Evolutionary conservation across 2,113 vertebrate genomes (phyloP).

Genomic region (Poeciliopsis prolifica): DNA sequence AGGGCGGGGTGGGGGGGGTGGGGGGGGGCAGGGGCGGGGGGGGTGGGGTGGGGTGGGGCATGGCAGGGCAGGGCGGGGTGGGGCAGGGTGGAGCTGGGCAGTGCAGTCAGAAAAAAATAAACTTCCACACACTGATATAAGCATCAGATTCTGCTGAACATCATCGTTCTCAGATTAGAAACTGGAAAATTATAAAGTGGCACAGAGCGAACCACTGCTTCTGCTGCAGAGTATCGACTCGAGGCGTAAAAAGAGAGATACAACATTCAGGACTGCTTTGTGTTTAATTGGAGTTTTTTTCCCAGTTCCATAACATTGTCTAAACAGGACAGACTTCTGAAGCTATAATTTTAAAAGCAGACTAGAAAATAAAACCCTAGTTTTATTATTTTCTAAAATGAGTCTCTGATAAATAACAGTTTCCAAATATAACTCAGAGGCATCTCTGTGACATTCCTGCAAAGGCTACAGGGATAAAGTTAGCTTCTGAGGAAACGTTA

Average conservation of each 20-base stretch:
- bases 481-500: constrained; percentile 76
- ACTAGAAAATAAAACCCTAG: neutral
- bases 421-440: constrained; percentile 66
- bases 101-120: too few species aligned
- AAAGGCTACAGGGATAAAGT: constrained; percentile 65
- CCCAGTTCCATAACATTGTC: neutral
- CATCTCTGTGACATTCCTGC: constrained; percentile 64
- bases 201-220: neutral
- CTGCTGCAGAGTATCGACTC: neutral
- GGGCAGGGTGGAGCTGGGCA: too few species aligned
- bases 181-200: neutral
- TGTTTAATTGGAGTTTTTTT: neutral
- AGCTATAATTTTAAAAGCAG: neutral
- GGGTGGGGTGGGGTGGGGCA: too few species aligned
- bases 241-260: neutral
- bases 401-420: constrained; percentile 37
- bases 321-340: neutral
- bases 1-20: too few species aligned
- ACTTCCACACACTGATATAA: neutral
- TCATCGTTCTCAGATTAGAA: neutral
- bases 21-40: too few species aligned
- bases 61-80: accelerated
- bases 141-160: neutral
- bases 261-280: neutral
- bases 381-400: neutral